phyloP scores from a whole-genome alignment of 2,888 invertebrate genomes.

The Ditula angustiorana region DNA sequence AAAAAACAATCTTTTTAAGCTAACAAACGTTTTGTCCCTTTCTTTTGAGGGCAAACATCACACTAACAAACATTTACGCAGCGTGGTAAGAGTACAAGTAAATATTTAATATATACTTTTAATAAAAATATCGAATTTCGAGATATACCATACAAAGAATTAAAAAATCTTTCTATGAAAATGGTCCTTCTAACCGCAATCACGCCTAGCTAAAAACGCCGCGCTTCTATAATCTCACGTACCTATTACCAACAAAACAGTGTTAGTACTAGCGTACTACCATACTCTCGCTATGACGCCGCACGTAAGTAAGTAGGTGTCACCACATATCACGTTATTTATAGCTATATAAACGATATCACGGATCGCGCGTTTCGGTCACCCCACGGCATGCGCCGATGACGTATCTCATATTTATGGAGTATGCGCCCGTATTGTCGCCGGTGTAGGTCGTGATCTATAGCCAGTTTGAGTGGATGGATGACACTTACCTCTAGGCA shows the following conservation, averaged over 20 bases:
- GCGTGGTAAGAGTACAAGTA: too few species aligned
- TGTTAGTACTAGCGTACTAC: constrained; percentile 27
- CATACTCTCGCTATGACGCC: constrained; percentile 45
- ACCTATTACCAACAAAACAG: constrained; percentile 7
- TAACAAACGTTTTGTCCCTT: too few species aligned
- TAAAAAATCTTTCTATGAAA: neutral
- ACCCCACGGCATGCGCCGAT: constrained; percentile 51
- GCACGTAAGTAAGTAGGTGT: constrained; percentile 74
- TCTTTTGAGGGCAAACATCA: too few species aligned
- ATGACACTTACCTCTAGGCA: constrained; percentile 57
- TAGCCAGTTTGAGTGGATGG: constrained; percentile 58
- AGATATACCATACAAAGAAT: too few species aligned
- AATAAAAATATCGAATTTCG: too few species aligned
- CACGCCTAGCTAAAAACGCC: too few species aligned
- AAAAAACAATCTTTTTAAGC: too few species aligned
- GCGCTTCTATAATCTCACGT: neutral
- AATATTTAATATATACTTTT: too few species aligned
- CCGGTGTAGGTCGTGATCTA: constrained; percentile 72
- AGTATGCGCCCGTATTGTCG: constrained; percentile 50
- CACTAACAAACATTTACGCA: too few species aligned
- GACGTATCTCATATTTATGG: constrained; percentile 79
- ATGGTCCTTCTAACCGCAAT: neutral
- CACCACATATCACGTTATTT: constrained; percentile 69
- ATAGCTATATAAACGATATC: constrained; percentile 71
- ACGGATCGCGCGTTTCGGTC: constrained; percentile 42